Percentiles rank a stretch among this genome's conserved stretches.
Conservation (phyloP, 1,140 invertebrate species). For the Zaprionus africanus region DNA sequence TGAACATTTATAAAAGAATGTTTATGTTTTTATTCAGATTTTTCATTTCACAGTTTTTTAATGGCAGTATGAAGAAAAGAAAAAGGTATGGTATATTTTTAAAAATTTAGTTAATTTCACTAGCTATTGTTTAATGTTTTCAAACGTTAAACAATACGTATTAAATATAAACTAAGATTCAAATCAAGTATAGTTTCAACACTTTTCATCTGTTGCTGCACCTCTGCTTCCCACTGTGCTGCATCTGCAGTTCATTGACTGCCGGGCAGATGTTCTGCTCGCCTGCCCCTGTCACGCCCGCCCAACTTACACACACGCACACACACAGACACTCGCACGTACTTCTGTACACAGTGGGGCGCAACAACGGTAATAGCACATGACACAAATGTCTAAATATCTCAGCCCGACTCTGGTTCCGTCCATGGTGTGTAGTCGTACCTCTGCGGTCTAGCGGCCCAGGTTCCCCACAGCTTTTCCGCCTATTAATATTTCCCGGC, state of each 20-base stretch:
- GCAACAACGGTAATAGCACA: constrained; percentile 63
- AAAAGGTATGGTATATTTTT: too few relatives aligned
- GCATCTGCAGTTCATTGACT: constrained; percentile 72
- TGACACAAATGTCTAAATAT: constrained; percentile 70
- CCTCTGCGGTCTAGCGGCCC: constrained; percentile 28
- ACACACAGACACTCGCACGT: constrained; percentile 23
- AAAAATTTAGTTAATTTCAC: too few relatives aligned
- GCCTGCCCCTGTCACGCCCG: constrained; percentile 29
- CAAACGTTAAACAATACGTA: too few relatives aligned
- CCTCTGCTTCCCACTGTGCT: constrained; percentile 20
- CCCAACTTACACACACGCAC: constrained; percentile 39
- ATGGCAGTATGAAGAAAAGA: too few relatives aligned
- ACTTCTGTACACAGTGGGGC: constrained; percentile 31
- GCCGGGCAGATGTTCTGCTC: constrained; percentile 58
- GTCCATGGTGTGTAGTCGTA: constrained; percentile 16
- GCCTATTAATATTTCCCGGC: constrained; percentile 78
- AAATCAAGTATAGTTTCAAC: too few relatives aligned
- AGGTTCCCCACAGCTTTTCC: constrained; percentile 66
- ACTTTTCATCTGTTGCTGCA: background rate
- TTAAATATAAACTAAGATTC: too few relatives aligned
- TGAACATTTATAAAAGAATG: too few relatives aligned
- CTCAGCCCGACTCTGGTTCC: background rate
- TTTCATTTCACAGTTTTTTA: too few relatives aligned
- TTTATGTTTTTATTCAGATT: too few relatives aligned
- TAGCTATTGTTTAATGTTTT: too few relatives aligned